Evolutionary conservation across 1,140 invertebrate genomes (phyloP).

Genomic region (Hylaeus volcanicus): DNA sequence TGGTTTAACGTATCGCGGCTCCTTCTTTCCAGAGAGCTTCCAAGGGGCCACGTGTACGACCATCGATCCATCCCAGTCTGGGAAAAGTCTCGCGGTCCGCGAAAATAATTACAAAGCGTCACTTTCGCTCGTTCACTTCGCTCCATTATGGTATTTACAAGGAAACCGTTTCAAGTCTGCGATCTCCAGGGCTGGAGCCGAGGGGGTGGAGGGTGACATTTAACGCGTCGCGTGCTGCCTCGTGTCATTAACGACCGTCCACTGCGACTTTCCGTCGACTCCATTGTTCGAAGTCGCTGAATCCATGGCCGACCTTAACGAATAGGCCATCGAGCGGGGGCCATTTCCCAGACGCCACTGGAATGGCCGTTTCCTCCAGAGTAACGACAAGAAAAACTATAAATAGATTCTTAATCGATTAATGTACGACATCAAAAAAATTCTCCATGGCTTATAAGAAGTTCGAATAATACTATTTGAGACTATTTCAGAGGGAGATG

Average conservation of each 20-base stretch:
- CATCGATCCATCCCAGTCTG: slow-evolving; percentile 1
- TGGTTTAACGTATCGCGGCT: neutral
- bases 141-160: slow-evolving; percentile 38
- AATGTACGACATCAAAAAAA: too few relatives aligned
- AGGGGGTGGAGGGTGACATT: neutral
- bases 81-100: neutral
- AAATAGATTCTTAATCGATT: too few relatives aligned
- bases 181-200: too few relatives aligned
- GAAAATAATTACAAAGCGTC: neutral
- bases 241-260: slow-evolving; percentile 27
- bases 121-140: neutral
- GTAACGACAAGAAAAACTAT: too few relatives aligned
- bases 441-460: too few relatives aligned
- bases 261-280: neutral
- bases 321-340: slow-evolving; percentile 23
- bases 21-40: neutral
- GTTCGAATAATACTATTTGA: too few relatives aligned
- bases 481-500: too few relatives aligned
- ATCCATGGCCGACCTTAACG: slow-evolving; percentile 15
- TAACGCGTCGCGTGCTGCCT: slow-evolving; percentile 36
- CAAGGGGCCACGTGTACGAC: neutral
- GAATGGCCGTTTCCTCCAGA: neutral
- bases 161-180: slow-evolving; percentile 36
- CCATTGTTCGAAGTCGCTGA: slow-evolving; percentile 16
- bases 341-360: neutral